Conservation (phyloP, 2,888 invertebrate species). For the Tromatobia lineatoria region DNA sequence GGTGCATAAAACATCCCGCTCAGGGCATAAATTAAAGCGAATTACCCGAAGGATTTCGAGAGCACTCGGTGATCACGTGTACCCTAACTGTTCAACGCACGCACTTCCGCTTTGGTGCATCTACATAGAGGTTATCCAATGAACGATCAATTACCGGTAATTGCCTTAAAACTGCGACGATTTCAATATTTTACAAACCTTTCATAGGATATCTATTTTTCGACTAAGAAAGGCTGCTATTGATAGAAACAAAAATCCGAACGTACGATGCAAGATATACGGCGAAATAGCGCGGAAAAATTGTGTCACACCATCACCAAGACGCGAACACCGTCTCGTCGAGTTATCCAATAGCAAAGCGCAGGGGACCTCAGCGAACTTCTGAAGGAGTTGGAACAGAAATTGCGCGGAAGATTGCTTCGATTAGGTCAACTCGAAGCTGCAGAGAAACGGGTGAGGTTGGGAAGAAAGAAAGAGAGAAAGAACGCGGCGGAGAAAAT, state of each 20-base stretch:
- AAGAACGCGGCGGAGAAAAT: constrained; percentile 29
- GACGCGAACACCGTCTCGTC: not conserved
- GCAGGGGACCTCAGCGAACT: constrained; percentile 18
- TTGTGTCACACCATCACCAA: constrained; percentile 4
- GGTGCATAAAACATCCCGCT: constrained; percentile 72
- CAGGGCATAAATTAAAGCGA: constrained; percentile 73
- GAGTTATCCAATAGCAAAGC: not conserved
- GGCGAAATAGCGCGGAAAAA: constrained; percentile 2
- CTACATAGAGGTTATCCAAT: not conserved
- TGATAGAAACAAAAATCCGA: not conserved
- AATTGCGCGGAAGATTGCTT: constrained; percentile 51
- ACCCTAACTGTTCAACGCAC: constrained; percentile 33
- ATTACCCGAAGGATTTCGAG: constrained; percentile 72
- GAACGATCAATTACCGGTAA: not conserved
- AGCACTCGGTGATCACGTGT: constrained; percentile 52
- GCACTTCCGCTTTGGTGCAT: constrained; percentile 20
- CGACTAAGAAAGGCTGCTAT: not conserved
- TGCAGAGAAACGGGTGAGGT: not conserved
- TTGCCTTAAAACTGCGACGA: not conserved
- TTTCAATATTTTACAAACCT: not conserved
- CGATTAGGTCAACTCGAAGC: constrained; percentile 55
- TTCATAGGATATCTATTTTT: too few relatives aligned
- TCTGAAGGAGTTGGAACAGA: constrained; percentile 44
- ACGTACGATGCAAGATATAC: not conserved
- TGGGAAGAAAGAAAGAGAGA: not conserved